A percentile compares a stretch with the other conserved stretches of the same genome.
These are phyloP conservation scores for Aldrovandia affinis DNA, from an alignment of 2,797 vertebrate species.

Conservation along the genomic window DNA sequence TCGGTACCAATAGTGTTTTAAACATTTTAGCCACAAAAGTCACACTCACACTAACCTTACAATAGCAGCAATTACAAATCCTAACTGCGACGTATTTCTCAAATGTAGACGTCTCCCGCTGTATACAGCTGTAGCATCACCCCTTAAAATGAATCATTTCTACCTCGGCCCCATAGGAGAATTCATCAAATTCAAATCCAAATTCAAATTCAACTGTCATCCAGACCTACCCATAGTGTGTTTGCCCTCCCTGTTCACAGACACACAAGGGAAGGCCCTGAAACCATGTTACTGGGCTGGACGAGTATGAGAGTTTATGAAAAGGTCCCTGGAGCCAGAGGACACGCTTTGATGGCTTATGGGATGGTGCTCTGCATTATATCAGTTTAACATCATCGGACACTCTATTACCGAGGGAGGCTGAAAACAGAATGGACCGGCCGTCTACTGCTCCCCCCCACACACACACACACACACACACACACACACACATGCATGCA, in stretches of 20 bases:
- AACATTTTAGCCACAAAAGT: neutral
- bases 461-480: neutral
- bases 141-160: neutral
- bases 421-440: neutral
- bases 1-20: neutral
- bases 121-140: neutral
- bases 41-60: neutral
- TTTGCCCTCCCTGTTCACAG: neutral
- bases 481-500: neutral
- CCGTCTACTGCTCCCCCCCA: constrained; percentile 15
- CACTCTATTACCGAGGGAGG: neutral
- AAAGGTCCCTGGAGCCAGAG: neutral
- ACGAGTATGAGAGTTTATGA: neutral
- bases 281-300: neutral
- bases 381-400: neutral
- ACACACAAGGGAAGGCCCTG: no score
- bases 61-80: neutral
- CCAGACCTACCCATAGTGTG: neutral
- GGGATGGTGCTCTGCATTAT: neutral
- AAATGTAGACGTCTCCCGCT: neutral
- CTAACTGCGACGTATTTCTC: neutral
- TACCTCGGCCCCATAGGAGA: neutral
- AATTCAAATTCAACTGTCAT: neutral
- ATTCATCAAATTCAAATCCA: neutral
- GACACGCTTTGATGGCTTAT: neutral